These are phyloP conservation scores for Aegypius monachus DNA, from an alignment of 2,113 vertebrate genomes.

Conservation along the genomic window DNA sequence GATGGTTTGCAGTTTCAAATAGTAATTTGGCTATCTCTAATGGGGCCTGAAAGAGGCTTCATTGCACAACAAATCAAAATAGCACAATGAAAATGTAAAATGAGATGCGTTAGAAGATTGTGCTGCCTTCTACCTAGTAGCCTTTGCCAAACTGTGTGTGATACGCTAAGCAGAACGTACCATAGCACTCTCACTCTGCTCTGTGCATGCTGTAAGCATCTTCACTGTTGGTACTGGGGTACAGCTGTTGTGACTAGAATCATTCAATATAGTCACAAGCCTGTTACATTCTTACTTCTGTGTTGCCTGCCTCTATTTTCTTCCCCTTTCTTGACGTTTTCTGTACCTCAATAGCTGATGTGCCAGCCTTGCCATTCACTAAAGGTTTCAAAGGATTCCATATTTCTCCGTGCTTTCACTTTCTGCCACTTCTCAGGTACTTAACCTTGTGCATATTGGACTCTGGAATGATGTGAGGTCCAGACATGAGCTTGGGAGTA, in stretches of 20 bases:
- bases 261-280: background rate
- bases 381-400: background rate
- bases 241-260: background rate
- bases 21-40: background rate
- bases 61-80: background rate
- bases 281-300: background rate
- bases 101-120: background rate
- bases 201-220: background rate
- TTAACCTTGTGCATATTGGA: background rate
- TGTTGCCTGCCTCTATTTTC: background rate
- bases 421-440: background rate
- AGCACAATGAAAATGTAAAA: background rate
- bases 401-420: background rate
- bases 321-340: background rate
- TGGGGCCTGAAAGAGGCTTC: background rate
- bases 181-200: background rate
- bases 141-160: background rate
- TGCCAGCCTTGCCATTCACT: background rate
- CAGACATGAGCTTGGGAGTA: background rate
- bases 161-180: background rate
- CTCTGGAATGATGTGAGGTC: background rate
- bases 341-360: background rate
- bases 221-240: background rate
- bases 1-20: background rate
- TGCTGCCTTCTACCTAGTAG: background rate